phyloP scores from a whole-genome alignment of 2,888 invertebrate species.

The Torymus auratus region DNA sequence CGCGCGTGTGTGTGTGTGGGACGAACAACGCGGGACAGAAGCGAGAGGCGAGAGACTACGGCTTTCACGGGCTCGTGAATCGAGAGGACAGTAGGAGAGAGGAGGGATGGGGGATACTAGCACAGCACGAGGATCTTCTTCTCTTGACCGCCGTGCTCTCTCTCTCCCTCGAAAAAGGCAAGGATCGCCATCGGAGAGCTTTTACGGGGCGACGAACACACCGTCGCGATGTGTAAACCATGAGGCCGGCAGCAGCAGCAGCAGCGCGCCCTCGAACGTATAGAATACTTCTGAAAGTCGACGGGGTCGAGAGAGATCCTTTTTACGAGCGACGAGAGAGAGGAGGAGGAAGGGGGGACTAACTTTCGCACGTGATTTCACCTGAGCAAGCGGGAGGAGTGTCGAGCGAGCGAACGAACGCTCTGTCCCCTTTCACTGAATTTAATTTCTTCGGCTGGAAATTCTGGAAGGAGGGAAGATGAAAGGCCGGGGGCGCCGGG shows the following conservation, averaged over 20 bases:
- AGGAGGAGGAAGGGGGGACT: slow-evolving; percentile 11
- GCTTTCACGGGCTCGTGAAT: slow-evolving; percentile 64
- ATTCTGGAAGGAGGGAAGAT: background rate
- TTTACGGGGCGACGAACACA: slow-evolving; percentile 68
- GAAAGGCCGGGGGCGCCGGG: too few relatives aligned
- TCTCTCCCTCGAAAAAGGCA: slow-evolving; percentile 49
- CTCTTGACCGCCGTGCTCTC: slow-evolving; percentile 66
- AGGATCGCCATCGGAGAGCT: slow-evolving; percentile 67
- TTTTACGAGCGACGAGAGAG: slow-evolving; percentile 33
- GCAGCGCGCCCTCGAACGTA: background rate
- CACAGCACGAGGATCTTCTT: slow-evolving; percentile 60
- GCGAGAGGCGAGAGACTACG: slow-evolving; percentile 35
- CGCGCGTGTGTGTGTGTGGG: too few relatives aligned
- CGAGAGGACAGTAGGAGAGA: slow-evolving; percentile 37
- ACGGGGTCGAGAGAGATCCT: slow-evolving; percentile 3
- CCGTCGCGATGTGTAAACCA: slow-evolving; percentile 72
- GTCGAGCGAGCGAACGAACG: too few relatives aligned
- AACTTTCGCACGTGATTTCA: slow-evolving; percentile 54
- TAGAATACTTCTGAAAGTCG: slow-evolving; percentile 54
- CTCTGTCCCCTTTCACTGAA: slow-evolving; percentile 35
- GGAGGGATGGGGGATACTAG: slow-evolving; percentile 2
- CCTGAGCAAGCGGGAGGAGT: slow-evolving; percentile 18
- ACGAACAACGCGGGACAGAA: background rate
- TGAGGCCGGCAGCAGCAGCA: slow-evolving; percentile 60
- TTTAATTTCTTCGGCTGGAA: slow-evolving; percentile 43